A percentile compares a stretch with the other conserved stretches of the same genome.
phyloP scores from a whole-genome alignment of 2,888 invertebrate species.

The Lutraria lutraria region DNA sequence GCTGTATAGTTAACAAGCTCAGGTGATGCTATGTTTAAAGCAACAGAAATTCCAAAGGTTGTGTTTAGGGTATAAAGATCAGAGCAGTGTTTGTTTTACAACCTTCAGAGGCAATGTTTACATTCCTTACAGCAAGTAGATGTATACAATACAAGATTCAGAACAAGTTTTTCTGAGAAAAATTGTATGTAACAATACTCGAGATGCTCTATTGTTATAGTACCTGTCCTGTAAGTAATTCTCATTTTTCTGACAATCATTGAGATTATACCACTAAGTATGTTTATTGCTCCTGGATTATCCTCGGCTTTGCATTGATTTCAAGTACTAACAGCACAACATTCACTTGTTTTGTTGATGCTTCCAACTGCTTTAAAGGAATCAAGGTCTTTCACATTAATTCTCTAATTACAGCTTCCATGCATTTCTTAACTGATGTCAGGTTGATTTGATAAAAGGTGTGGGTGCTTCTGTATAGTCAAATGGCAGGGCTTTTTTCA shows the following conservation, averaged over 20 bases:
- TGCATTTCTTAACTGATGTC: no score
- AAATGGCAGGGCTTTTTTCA: no score
- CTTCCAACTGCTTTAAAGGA: no score
- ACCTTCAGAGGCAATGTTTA: background rate
- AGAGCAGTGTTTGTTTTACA: background rate
- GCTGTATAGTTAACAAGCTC: background rate
- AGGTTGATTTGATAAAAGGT: no score
- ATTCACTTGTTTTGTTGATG: background rate
- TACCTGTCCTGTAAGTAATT: no score
- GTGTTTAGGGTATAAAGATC: conserved; percentile 4
- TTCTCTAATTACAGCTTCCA: no score
- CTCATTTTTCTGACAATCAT: no score
- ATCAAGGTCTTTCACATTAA: no score
- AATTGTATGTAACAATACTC: background rate
- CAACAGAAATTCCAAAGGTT: background rate
- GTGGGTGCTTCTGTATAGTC: no score
- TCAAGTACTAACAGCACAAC: background rate
- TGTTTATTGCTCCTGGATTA: background rate
- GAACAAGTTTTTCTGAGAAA: background rate
- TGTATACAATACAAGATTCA: background rate
- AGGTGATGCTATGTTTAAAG: background rate
- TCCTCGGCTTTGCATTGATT: background rate
- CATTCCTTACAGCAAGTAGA: background rate
- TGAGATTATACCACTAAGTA: no score
- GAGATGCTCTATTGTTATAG: no score